Conservation (phyloP, 2,888 invertebrate species). For the Bombylius discolor region DNA sequence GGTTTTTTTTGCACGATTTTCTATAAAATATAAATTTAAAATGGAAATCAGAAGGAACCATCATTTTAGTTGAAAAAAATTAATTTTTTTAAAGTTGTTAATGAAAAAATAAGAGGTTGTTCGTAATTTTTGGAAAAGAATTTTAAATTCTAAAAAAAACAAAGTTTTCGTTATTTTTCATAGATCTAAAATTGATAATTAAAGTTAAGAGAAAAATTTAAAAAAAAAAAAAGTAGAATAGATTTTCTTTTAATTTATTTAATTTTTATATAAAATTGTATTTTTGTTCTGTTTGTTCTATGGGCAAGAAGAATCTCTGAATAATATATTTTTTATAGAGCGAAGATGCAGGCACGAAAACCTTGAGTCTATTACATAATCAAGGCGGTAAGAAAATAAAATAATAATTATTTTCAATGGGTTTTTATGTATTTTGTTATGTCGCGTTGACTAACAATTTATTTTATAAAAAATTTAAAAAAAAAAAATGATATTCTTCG, state of each 20-base stretch:
- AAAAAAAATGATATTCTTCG: background rate
- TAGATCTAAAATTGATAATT: too few species aligned
- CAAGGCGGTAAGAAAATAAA: constrained; percentile 81
- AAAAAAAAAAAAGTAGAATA: too few species aligned
- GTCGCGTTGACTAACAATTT: background rate
- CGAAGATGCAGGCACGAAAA: constrained; percentile 84
- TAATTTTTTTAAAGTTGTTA: background rate
- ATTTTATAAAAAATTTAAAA: constrained; percentile 3
- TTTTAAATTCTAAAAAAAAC: too few species aligned
- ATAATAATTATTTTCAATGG: constrained; percentile 22
- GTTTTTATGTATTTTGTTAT: too few species aligned
- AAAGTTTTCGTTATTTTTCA: too few species aligned
- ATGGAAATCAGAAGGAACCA: too few species aligned
- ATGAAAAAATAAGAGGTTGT: background rate
- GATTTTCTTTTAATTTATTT: background rate
- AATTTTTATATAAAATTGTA: background rate
- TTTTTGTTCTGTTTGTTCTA: too few species aligned
- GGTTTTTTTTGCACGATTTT: too few species aligned
- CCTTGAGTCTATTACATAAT: constrained; percentile 76
- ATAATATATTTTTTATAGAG: constrained; percentile 46
- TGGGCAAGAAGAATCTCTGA: too few species aligned
- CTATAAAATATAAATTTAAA: too few species aligned
- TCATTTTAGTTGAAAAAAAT: too few species aligned
- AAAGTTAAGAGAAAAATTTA: background rate
- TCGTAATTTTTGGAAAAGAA: background rate